phyloP scores from a whole-genome alignment of 2,113 vertebrate species.

The Elgaria multicarinata region DNA sequence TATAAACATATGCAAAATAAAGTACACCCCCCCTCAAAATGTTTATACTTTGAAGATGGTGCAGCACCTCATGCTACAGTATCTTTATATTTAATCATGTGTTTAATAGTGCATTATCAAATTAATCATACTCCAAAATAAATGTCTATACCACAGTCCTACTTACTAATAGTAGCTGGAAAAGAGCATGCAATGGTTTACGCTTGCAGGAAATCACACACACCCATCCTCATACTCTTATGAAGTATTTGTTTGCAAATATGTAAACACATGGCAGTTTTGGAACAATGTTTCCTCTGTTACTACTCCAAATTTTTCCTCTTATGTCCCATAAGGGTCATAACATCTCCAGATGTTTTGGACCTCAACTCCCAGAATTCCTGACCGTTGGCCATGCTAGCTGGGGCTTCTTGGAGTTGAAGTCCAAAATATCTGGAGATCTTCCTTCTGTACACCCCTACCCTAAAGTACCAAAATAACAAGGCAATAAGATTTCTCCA shows the following conservation, averaged over 20 bases:
- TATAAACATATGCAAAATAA: background rate
- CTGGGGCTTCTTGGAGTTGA: no score
- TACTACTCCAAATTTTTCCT: background rate
- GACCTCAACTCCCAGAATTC: no score
- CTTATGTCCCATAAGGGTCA: no score
- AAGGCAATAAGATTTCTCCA: background rate
- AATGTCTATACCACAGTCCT: background rate
- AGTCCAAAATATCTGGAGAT: no score
- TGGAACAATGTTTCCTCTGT: background rate
- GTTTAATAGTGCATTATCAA: background rate
- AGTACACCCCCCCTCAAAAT: background rate
- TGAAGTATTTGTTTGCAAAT: background rate
- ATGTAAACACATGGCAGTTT: background rate
- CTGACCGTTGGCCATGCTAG: no score
- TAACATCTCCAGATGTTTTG: no score
- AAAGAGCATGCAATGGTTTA: background rate
- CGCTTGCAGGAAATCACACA: background rate
- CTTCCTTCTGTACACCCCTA: no score
- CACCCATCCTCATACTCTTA: background rate
- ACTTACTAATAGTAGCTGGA: background rate
- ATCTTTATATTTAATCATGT: background rate
- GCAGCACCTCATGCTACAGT: background rate
- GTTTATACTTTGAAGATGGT: background rate
- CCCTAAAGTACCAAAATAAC: background rate
- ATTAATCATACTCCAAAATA: background rate